These are phyloP conservation scores for Trematocara unimaculatum DNA, from an alignment of 2,113 vertebrate species.

Conservation along the genomic window DNA sequence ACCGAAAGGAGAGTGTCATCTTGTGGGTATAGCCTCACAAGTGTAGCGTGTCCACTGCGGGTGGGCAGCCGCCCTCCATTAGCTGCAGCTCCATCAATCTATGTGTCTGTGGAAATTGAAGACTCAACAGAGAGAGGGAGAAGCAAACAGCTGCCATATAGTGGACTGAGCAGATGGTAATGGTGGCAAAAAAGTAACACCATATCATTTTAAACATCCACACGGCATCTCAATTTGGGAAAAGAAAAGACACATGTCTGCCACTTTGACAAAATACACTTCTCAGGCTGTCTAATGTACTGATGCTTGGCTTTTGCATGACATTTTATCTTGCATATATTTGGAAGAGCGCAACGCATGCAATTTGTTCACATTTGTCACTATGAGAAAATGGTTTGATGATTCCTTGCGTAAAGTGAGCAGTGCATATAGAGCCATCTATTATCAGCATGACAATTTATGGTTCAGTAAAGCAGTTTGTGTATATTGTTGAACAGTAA, in stretches of 20 bases:
- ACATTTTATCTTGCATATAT: slow-evolving; percentile 12
- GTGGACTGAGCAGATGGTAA: slow-evolving; percentile 55
- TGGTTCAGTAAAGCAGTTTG: not conserved
- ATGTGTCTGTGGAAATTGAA: slow-evolving; percentile 45
- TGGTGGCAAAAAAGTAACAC: slow-evolving; percentile 36
- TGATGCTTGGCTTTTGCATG: not conserved
- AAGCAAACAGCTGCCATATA: slow-evolving; percentile 51
- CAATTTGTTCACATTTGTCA: not conserved
- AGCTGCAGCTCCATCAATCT: slow-evolving; percentile 39
- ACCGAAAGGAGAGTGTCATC: slow-evolving; percentile 10
- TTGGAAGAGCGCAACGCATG: not conserved
- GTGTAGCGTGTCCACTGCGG: slow-evolving; percentile 20
- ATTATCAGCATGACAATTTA: not conserved
- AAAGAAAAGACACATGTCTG: not conserved
- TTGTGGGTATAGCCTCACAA: not conserved
- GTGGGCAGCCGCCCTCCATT: slow-evolving; percentile 18
- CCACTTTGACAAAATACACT: not conserved
- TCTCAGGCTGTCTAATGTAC: not conserved
- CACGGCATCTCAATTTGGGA: not conserved
- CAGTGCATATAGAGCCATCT: not conserved
- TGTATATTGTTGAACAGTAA: not conserved
- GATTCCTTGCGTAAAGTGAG: not conserved
- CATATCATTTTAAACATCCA: slow-evolving; percentile 36
- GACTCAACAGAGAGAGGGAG: slow-evolving; percentile 8
- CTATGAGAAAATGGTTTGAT: not conserved